Evolutionary conservation across 2,113 vertebrate species (phyloP).

Genomic region (Taurulus bubalis): DNA sequence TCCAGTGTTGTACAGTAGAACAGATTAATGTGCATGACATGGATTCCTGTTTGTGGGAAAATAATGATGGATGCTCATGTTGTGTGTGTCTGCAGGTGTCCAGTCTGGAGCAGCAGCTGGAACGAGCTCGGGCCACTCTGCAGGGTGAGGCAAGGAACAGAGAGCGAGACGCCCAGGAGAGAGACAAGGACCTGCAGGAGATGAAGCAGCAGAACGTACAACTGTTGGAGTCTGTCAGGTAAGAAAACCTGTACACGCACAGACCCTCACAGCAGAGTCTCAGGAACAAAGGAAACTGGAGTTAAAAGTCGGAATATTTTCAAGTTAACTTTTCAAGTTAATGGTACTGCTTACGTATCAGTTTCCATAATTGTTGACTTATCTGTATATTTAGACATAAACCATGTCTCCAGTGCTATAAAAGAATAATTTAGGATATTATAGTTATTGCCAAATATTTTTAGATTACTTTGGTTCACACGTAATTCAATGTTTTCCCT

Average conservation of each 20-base stretch:
- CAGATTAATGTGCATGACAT: background rate
- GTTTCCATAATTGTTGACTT: background rate
- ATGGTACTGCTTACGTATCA: background rate
- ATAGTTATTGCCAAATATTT: background rate
- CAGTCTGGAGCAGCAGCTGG: slow-evolving; percentile 89
- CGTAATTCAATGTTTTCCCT: background rate
- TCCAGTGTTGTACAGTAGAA: background rate
- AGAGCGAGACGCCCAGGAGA: slow-evolving; percentile 78
- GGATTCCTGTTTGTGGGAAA: background rate
- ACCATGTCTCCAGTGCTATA: background rate
- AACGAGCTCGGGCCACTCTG: slow-evolving; percentile 82
- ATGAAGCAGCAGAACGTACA: slow-evolving; percentile 81
- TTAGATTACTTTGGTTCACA: background rate
- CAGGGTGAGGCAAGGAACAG: slow-evolving; percentile 83
- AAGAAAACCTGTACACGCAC: slow-evolving; percentile 24
- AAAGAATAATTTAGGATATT: background rate
- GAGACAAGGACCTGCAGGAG: slow-evolving; percentile 79
- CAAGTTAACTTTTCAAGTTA: background rate
- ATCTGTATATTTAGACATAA: background rate
- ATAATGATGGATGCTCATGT: background rate
- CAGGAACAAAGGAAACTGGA: background rate
- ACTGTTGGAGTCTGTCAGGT: slow-evolving; percentile 86
- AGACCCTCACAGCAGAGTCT: background rate
- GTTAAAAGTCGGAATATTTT: background rate
- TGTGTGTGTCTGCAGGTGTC: slow-evolving; percentile 84